Conservation (phyloP, 2,888 invertebrate species). For the Encarsia formosa region DNA sequence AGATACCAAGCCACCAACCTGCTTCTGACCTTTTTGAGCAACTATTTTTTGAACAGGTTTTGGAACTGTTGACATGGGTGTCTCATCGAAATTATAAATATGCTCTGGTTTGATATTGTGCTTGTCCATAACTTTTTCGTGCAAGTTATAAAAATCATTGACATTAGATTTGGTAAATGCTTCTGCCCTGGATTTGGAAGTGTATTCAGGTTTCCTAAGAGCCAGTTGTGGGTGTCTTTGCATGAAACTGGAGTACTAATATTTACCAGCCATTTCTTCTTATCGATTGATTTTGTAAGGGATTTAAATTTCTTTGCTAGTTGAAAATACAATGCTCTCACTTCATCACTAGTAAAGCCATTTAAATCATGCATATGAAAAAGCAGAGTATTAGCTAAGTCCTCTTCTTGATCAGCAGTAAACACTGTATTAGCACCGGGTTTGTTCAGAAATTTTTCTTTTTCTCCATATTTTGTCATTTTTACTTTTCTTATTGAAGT, state of each 20-base stretch:
- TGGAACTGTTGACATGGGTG: neutral
- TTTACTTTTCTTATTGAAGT: no score
- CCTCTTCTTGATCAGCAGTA: no score
- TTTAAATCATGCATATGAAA: neutral
- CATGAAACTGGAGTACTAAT: constrained; percentile 15
- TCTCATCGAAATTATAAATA: neutral
- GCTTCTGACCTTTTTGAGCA: neutral
- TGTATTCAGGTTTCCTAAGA: neutral
- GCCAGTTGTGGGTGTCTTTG: neutral
- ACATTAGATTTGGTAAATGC: neutral
- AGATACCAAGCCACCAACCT: neutral
- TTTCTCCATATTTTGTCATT: no score
- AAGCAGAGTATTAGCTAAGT: no score
- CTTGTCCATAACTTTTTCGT: neutral
- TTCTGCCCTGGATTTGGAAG: neutral
- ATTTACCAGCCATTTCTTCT: constrained; percentile 26
- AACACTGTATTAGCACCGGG: no score
- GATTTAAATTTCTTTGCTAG: constrained; percentile 26
- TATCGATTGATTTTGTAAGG: constrained; percentile 27
- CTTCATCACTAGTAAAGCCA: neutral
- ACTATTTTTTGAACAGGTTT: neutral
- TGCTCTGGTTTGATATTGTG: neutral
- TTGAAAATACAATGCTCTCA: constrained; percentile 24
- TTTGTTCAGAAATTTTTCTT: no score
- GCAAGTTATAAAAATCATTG: neutral